Conservation (phyloP, 2,888 invertebrate genomes). For the Pristionchus entomophagus region DNA sequence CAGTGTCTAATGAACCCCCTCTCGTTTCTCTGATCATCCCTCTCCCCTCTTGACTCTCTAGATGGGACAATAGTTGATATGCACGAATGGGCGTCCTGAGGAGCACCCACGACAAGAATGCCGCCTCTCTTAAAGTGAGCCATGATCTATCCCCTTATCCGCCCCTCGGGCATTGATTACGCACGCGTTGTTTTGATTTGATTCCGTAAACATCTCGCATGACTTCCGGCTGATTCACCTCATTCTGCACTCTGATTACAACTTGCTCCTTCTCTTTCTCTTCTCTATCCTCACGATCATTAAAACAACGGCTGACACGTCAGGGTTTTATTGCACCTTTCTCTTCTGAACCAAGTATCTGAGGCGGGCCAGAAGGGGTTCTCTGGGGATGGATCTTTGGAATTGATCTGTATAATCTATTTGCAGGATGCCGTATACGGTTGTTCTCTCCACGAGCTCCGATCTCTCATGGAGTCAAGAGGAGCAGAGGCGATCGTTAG, state of each 20-base stretch:
- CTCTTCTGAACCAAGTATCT: not conserved
- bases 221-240: not conserved
- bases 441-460: slow-evolving; percentile 90
- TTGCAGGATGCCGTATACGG: slow-evolving; percentile 58
- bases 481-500: slow-evolving; percentile 93
- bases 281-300: not conserved
- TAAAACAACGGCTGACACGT: not conserved
- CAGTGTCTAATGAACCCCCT: slow-evolving; percentile 29
- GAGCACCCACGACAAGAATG: slow-evolving; percentile 28
- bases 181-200: not conserved
- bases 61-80: slow-evolving; percentile 30
- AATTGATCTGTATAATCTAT: not conserved
- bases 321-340: not conserved
- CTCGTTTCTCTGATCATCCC: slow-evolving; percentile 19
- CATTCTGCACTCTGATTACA: not conserved
- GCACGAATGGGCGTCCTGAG: slow-evolving; percentile 39
- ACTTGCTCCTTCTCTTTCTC: not conserved
- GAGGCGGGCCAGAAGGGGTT: not conserved
- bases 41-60: slow-evolving; percentile 17
- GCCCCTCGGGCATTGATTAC: slow-evolving; percentile 19
- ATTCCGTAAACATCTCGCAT: not conserved
- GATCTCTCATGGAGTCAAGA: slow-evolving; percentile 97
- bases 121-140: slow-evolving; percentile 17
- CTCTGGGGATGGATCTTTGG: not conserved
- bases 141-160: not conserved